Conservation (phyloP, 2,113 vertebrate species). For the Notarius lentiginosus region DNA sequence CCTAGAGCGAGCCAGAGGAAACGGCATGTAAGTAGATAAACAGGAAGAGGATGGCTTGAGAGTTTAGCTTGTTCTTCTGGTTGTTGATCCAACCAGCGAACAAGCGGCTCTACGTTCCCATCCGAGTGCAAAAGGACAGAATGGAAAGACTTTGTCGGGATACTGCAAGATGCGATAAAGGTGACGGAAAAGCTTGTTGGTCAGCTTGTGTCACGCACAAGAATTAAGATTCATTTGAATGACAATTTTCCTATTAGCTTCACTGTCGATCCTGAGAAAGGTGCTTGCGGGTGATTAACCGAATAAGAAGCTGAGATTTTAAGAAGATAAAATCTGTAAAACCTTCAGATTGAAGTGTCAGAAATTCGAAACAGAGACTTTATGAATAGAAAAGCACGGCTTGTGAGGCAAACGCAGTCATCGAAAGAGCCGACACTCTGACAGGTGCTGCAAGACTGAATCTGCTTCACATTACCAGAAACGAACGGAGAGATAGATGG, state of each 20-base stretch:
- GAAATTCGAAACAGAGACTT: neutral
- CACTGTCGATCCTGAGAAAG: neutral
- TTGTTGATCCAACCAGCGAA: neutral
- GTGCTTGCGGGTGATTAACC: neutral
- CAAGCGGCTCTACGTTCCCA: neutral
- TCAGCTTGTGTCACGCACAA: neutral
- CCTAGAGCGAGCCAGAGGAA: conserved; percentile 9
- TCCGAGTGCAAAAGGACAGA: neutral
- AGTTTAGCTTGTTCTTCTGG: neutral
- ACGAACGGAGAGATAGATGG: neutral
- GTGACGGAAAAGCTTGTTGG: neutral
- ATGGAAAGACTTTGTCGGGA: neutral
- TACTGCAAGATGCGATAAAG: neutral
- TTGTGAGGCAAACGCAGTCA: neutral
- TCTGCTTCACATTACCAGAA: neutral
- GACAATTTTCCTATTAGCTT: no score
- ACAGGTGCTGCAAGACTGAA: neutral
- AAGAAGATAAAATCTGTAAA: neutral
- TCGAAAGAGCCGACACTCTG: neutral
- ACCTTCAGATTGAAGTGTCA: neutral
- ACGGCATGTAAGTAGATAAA: conserved; percentile 9
- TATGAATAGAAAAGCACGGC: neutral
- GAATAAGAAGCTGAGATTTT: neutral
- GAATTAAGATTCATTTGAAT: neutral
- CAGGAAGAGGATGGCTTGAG: conserved; percentile 29